A percentile compares a stretch with the other conserved stretches of the same genome.
Conservation (phyloP, 2,797 vertebrate genomes). For the Sebastes steindachneri region DNA sequence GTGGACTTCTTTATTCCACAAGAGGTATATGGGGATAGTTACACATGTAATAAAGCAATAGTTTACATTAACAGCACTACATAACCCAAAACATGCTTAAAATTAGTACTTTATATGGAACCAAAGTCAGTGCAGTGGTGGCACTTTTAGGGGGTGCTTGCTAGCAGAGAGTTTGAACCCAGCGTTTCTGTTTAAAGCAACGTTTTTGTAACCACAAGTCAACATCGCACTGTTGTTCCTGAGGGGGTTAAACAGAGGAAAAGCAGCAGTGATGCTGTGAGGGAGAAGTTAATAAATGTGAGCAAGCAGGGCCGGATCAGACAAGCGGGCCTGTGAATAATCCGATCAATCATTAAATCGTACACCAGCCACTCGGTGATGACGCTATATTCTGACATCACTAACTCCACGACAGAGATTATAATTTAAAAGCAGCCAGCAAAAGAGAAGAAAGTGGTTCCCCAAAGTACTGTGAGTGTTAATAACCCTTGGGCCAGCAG, state of each 20-base stretch:
- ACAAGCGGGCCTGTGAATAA: background rate
- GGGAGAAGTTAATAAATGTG: background rate
- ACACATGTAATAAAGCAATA: background rate
- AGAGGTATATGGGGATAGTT: background rate
- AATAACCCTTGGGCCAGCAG: background rate
- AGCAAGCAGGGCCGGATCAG: background rate
- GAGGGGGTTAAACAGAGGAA: background rate
- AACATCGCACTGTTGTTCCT: background rate
- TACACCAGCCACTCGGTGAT: background rate
- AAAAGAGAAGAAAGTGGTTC: background rate
- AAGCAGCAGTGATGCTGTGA: background rate
- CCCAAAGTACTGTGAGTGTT: background rate
- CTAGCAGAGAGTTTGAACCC: background rate
- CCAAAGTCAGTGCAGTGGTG: background rate
- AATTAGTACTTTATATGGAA: background rate
- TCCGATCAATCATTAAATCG: conserved; percentile 2
- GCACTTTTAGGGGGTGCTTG: background rate
- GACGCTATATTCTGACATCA: background rate
- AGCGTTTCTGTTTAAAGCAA: background rate
- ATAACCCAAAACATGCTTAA: background rate
- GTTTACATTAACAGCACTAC: background rate
- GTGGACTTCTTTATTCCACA: background rate
- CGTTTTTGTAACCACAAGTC: background rate
- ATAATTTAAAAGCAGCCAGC: background rate
- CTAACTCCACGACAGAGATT: background rate